A percentile compares a stretch with the other conserved stretches of the same genome.
phyloP scores from a whole-genome alignment of 2,888 invertebrate genomes.

The Eudasyphora cyanicolor region DNA sequence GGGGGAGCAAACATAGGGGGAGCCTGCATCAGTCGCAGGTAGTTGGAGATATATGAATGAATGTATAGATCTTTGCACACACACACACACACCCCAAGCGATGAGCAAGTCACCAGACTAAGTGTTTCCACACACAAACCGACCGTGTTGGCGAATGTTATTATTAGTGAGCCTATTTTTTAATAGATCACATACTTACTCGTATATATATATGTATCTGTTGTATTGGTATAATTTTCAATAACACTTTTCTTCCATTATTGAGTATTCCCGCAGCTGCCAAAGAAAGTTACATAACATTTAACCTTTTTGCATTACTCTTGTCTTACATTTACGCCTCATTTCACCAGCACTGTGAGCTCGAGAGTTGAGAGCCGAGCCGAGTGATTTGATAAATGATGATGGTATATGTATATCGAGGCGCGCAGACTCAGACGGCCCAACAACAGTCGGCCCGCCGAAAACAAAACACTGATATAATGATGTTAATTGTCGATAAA shows the following conservation, averaged over 20 bases:
- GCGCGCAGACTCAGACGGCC: neutral
- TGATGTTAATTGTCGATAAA: slow-evolving; percentile 46
- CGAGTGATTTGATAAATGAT: slow-evolving; percentile 4
- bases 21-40: neutral
- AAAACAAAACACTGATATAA: slow-evolving; percentile 27
- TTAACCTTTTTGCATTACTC: slow-evolving; percentile 7
- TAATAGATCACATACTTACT: neutral
- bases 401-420: neutral
- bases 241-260: slow-evolving; percentile 11
- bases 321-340: slow-evolving; percentile 14
- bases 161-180: neutral
- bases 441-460: neutral
- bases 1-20: neutral
- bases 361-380: too few species aligned
- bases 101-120: neutral
- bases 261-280: neutral
- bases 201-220: neutral
- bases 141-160: too few species aligned
- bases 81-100: neutral
- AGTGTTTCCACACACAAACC: neutral
- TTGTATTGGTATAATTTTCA: neutral
- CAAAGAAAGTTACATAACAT: slow-evolving; percentile 18
- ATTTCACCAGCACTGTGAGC: neutral
- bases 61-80: neutral
- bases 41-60: neutral